Base-by-base conservation (phyloP, 2,888 invertebrate species). In the Acheta domesticus region DNA sequence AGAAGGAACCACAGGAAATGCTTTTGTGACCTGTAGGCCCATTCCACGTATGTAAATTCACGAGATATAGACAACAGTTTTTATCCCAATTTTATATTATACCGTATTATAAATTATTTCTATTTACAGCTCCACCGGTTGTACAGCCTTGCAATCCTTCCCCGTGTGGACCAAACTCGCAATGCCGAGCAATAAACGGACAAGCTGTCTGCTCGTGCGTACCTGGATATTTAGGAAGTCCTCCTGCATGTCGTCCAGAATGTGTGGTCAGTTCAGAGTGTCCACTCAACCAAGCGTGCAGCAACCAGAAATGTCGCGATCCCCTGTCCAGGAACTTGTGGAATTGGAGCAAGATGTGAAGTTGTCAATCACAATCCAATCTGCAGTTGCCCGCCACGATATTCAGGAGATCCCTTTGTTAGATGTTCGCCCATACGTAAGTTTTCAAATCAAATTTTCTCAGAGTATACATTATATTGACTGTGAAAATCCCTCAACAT, bases 201-300 rank as follows among this genome's bases (percentile, higher is more conserved):
- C 91, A 93, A 82, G 92, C 93, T 4, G 92, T 93, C n/a, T 95
- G 95, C 85, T 92, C 93, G 36, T 95, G 95, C 84, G 87, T 93
- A 80, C 90, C 91, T 80, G 91, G 90, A 76, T 94, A 90, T 85
- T 89, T 91, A 78, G 95, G 95, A 80, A 92, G 91, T 83, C 94
- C 95, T 78, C 94, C 94, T 48, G 90, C 91, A 77, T 94, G 94
- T 84, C 89, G 93, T 83, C 93, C 93, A 12, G 94, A 94, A 86
- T 95, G 95, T 86, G 91, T 91, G 11, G 91, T 91, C 20, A 94
- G 93, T 85, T 89, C 92, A 3, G 94, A 95, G 85, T 96, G 96
- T 87, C 87, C 91, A 12, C 88, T 91, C 73, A 91, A 91, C 83
- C 90, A 91, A 84, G 93, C 95, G 20, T 96, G 96, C 84, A 91